These are phyloP conservation scores for Tympanoctomys barrerae DNA, from an alignment of 2,797 vertebrate species.

Conservation along the genomic window DNA sequence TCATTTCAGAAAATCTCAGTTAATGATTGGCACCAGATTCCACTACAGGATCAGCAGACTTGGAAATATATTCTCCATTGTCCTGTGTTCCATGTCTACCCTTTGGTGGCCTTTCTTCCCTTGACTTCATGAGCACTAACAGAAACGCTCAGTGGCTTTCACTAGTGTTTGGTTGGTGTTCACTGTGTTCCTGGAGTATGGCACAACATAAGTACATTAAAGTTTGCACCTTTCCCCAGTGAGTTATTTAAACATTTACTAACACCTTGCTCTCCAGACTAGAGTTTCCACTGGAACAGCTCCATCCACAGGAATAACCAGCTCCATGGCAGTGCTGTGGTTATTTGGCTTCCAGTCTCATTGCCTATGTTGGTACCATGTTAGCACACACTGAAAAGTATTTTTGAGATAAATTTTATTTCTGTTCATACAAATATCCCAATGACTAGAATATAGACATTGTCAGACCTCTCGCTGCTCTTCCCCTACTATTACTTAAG, in stretches of 20 bases:
- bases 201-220: background rate
- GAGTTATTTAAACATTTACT: background rate
- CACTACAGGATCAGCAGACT: background rate
- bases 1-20: background rate
- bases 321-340: background rate
- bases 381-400: conserved; percentile 5
- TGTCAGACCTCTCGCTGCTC: background rate
- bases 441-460: background rate
- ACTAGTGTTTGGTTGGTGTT: background rate
- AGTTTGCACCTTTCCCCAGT: background rate
- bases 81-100: background rate
- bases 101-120: background rate
- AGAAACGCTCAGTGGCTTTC: background rate
- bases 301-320: background rate
- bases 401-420: conserved; percentile 22
- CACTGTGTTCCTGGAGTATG: background rate
- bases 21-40: background rate
- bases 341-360: background rate
- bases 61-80: background rate
- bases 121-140: background rate
- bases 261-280: background rate
- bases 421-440: background rate
- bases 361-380: background rate
- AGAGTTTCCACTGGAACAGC: background rate
- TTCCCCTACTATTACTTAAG: background rate